Conservation (phyloP, 2,888 invertebrate genomes). For the Fragum sueziense region DNA sequence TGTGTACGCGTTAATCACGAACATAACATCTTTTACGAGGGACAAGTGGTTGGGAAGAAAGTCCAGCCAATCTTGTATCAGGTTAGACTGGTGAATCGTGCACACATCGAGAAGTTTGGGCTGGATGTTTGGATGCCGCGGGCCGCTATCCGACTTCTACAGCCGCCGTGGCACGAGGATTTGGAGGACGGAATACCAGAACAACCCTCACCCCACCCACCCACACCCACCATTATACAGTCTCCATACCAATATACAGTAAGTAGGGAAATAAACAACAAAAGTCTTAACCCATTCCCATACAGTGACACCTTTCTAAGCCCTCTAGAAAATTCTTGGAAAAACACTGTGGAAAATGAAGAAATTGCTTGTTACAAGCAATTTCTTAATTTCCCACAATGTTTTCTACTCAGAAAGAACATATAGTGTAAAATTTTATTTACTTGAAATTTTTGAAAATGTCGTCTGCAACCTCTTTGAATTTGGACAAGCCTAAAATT, state of each 20-base stretch:
- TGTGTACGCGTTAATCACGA: constrained; percentile 86
- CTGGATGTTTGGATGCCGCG: constrained; percentile 88
- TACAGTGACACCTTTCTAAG: too few species aligned
- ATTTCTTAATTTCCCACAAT: too few species aligned
- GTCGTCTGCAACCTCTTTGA: too few species aligned
- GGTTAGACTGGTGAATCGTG: constrained; percentile 84
- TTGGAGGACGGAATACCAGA: constrained; percentile 84
- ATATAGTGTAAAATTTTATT: too few species aligned
- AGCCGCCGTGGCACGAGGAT: constrained; percentile 99
- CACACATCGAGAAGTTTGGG: constrained; percentile 48
- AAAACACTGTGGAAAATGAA: too few species aligned
- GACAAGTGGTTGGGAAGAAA: constrained; percentile 88
- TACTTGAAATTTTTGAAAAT: too few species aligned
- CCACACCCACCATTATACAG: constrained; percentile 45
- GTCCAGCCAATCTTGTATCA: constrained; percentile 87
- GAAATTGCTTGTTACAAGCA: too few species aligned
- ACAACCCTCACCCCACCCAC: constrained; percentile 55
- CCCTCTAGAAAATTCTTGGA: too few species aligned
- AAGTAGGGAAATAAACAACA: too few species aligned
- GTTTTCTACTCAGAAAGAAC: too few species aligned
- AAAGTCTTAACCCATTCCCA: too few species aligned
- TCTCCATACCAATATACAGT: constrained; percentile 53
- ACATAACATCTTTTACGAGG: constrained; percentile 91
- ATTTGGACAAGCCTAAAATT: too few species aligned
- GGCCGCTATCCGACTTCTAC: constrained; percentile 93